Conservation (phyloP, 2,797 vertebrate species). For the Gymnoscopelus braueri region DNA sequence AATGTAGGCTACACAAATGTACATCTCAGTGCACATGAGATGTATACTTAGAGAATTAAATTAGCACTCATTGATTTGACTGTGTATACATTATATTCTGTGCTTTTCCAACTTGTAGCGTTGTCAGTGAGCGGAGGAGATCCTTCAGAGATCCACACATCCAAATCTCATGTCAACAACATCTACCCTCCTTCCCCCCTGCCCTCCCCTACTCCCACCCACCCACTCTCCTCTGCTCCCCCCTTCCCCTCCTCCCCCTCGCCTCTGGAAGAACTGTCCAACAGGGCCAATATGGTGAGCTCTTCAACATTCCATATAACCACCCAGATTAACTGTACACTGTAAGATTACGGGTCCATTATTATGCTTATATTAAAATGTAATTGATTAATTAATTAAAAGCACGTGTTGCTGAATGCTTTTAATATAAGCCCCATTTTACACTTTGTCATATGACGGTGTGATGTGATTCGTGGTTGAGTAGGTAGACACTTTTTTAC, state of each 20-base stretch:
- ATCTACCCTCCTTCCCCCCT: constrained; percentile 58
- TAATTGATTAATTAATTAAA: no score
- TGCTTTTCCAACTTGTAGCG: background rate
- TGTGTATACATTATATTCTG: background rate
- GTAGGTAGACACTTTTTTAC: background rate
- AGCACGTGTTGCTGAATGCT: no score
- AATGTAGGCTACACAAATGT: no score
- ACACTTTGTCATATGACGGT: no score
- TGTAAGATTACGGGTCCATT: background rate
- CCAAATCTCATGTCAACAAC: constrained; percentile 10
- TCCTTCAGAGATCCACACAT: constrained; percentile 50
- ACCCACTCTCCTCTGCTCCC: constrained; percentile 5
- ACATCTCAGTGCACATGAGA: no score
- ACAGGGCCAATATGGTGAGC: constrained; percentile 62
- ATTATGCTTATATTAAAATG: background rate
- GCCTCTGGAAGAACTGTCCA: constrained; percentile 23
- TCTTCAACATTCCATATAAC: no score
- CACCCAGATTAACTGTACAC: no score
- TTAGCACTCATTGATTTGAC: no score
- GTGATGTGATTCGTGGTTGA: no score
- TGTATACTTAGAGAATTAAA: no score
- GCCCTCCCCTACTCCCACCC: constrained; percentile 41
- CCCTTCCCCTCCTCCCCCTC: background rate
- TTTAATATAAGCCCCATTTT: no score
- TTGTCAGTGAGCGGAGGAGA: constrained; percentile 47